phyloP scores from a whole-genome alignment of 53 echinoderm and acorn worm species.

The Apostichopus leukothele region DNA sequence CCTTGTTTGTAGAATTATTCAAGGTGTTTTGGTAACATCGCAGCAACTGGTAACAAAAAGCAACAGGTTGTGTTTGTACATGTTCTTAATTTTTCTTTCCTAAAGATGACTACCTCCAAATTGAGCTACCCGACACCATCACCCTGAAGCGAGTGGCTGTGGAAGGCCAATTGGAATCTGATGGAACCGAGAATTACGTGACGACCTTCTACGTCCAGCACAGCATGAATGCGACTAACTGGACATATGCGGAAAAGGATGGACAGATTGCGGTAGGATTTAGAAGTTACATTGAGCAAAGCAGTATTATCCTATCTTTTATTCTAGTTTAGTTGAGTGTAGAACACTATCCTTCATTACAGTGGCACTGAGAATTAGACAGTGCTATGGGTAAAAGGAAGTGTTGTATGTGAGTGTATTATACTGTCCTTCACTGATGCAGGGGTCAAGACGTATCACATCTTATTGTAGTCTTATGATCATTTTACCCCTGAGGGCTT shows the following conservation, averaged over 20 bases:
- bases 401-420: too few relatives aligned
- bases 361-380: too few relatives aligned
- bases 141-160: constrained; percentile 56
- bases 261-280: constrained; percentile 49
- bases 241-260: constrained; percentile 45
- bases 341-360: too few relatives aligned
- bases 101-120: constrained; percentile 55
- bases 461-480: too few relatives aligned
- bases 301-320: too few relatives aligned
- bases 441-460: too few relatives aligned
- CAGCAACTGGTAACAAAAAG: background rate
- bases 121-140: constrained; percentile 56
- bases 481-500: too few relatives aligned
- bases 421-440: too few relatives aligned
- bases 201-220: constrained; percentile 54
- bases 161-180: constrained; percentile 43
- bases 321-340: too few relatives aligned
- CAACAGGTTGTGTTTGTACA: background rate
- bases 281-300: too few relatives aligned
- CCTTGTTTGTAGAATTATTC: too few relatives aligned
- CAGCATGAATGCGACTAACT: constrained; percentile 48
- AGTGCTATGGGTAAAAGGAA: too few relatives aligned
- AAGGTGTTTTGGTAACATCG: background rate
- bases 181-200: constrained; percentile 53
- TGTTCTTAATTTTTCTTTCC: background rate